Evolutionary conservation across 1,140 invertebrate species (phyloP), one percentile per base, ranked within the genome.

Genomic region (Cydia fagiglandana): DNA sequence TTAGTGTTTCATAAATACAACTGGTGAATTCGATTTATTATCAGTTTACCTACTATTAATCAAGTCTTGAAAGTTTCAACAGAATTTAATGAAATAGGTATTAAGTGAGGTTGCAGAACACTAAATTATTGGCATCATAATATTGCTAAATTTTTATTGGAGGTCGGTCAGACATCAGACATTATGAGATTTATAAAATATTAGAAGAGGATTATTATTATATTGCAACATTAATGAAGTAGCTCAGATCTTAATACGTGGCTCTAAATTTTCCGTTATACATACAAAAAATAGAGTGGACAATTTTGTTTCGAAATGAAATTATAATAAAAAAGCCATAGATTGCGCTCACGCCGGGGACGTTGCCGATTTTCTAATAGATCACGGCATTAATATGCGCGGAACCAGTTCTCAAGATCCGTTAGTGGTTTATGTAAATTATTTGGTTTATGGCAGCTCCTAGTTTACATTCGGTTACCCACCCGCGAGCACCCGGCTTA

Each of bases 351-450:
- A 80, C 82, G 86, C 78, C 78, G 81, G 81, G 76, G 74, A 80
- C 86, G 78, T 89, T 88, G 88, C 84, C 87, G 91, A 92, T 91
- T 92, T 90, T 92, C 89, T 91, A 92, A 92, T 91, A 92, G 86
- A 91, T 92, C 91, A 92, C 89, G 79, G 74, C 89, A 92, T 91
- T 92, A 90, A 91, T 90, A 89, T 87, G 80, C 83, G 79, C 64
- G 68, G 74, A 84, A 92, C 91, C 84, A 86, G 91, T 92, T 91
- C 81, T 86, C 79, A 82, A 85, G 90, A 91, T 91, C 91, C 91
- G 91, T 92, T 92, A 92, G 87, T 87, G 83, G 89, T 86, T 89
- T 91, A 91, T 91, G 89, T 91, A 88, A 91, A 91, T 91, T 86
- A 86, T 88, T 88, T 85, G 79, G 83, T 91, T 91, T 91, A 90